Evolutionary conservation across 2,113 vertebrate species (phyloP).

Genomic region (Trichomycterus rosablanca): DNA sequence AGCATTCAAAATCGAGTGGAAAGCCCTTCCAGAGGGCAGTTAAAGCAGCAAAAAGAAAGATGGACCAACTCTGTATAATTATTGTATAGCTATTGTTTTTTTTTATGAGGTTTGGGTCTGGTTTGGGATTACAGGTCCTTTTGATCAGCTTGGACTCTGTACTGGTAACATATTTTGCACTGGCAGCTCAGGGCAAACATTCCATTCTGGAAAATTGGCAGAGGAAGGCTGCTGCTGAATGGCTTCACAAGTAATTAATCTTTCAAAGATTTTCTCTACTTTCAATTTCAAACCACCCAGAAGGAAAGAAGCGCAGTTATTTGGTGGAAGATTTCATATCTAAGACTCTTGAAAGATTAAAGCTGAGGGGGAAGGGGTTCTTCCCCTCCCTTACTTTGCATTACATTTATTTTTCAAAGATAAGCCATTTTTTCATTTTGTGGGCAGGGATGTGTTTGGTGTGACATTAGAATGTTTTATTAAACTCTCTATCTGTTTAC

Average conservation of each 20-base stretch:
- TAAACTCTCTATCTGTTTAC: no score
- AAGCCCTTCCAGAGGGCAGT: no score
- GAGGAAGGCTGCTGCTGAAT: conserved; percentile 36
- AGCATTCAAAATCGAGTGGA: no score
- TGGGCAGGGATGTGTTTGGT: neutral
- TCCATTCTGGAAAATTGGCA: conserved; percentile 41
- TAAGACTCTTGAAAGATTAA: conserved; percentile 46
- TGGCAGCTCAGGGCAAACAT: conserved; percentile 42
- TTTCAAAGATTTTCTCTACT: conserved; percentile 49
- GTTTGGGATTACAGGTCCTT: conserved; percentile 40
- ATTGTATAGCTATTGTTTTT: no score
- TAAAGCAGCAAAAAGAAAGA: no score
- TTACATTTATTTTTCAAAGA: conserved; percentile 28
- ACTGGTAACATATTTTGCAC: conserved; percentile 28
- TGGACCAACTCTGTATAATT: no score
- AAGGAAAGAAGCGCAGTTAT: conserved; percentile 38
- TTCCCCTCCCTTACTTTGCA: conserved; percentile 19
- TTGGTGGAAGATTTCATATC: conserved; percentile 34
- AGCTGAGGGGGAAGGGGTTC: conserved; percentile 17
- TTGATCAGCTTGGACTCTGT: conserved; percentile 32
- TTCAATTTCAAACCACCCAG: conserved; percentile 44
- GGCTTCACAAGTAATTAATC: conserved; percentile 51
- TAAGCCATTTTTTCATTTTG: conserved; percentile 23
- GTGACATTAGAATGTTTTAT: neutral
- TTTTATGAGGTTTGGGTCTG: no score